These are phyloP conservation scores for Spilarctia lutea DNA, from an alignment of 2,888 invertebrate species.

Conservation along the genomic window DNA sequence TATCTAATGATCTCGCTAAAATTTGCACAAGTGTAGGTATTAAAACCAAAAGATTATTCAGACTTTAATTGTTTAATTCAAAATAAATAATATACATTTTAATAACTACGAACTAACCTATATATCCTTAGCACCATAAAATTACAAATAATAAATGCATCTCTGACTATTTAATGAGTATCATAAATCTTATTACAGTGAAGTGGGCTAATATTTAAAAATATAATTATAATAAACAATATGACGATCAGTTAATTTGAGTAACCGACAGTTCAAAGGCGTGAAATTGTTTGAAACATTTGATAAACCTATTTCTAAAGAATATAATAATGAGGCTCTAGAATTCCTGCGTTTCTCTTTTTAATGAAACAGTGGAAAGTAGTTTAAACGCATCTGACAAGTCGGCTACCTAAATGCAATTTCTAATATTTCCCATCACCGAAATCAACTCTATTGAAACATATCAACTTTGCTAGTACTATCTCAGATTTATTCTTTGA, in stretches of 20 bases:
- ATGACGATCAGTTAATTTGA: constrained; percentile 45
- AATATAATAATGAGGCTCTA: neutral
- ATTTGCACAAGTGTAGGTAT: neutral
- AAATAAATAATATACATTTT: constrained; percentile 46
- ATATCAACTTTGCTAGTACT: constrained; percentile 10
- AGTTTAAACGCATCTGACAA: constrained; percentile 38
- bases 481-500: constrained; percentile 55
- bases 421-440: constrained; percentile 45
- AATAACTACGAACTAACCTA: constrained; percentile 22
- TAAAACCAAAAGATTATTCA: constrained; percentile 1
- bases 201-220: constrained; percentile 37
- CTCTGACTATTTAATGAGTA: constrained; percentile 80
- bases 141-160: constrained; percentile 81
- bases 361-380: neutral
- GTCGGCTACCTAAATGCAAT: constrained; percentile 48
- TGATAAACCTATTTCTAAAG: constrained; percentile 8
- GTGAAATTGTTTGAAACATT: constrained; percentile 18
- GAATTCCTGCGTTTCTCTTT: neutral
- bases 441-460: constrained; percentile 2
- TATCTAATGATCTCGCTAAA: neutral
- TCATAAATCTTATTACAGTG: constrained; percentile 58
- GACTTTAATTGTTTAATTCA: constrained; percentile 30
- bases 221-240: constrained; percentile 16
- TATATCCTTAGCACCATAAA: constrained; percentile 69
- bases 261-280: constrained; percentile 52